These are phyloP conservation scores for Artemia sinica DNA, from an alignment of 2,888 invertebrate species.

Conservation along the genomic window DNA sequence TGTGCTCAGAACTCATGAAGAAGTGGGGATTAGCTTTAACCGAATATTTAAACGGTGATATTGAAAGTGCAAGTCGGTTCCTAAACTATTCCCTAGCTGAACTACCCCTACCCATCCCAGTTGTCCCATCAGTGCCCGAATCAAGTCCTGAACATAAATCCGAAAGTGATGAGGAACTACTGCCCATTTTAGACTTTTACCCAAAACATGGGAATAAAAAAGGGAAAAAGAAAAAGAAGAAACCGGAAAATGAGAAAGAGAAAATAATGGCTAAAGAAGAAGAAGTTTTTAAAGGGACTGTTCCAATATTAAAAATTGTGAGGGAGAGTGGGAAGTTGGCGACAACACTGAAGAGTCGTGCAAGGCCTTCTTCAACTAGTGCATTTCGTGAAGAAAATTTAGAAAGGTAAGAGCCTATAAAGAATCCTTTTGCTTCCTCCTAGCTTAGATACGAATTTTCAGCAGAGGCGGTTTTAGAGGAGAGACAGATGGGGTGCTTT, in stretches of 20 bases:
- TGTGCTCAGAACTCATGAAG: slow-evolving; percentile 5
- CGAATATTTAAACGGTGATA: neutral
- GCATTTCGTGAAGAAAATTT: too few species aligned
- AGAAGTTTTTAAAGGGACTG: neutral
- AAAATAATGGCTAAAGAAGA: neutral
- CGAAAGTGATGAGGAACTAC: neutral
- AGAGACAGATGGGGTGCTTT: too few species aligned
- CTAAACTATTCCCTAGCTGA: neutral
- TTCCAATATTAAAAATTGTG: slow-evolving; percentile 1
- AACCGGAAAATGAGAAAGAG: neutral
- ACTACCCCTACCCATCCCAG: neutral
- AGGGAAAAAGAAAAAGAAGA: slow-evolving; percentile 3
- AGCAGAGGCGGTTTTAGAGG: too few species aligned
- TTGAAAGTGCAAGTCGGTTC: neutral
- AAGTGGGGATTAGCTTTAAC: slow-evolving; percentile 4
- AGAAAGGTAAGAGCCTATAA: too few species aligned
- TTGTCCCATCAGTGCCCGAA: neutral
- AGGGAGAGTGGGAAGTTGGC: neutral
- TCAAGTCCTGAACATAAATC: neutral
- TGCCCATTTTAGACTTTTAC: slow-evolving; percentile 2
- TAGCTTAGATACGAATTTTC: too few species aligned
- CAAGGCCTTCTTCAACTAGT: too few species aligned
- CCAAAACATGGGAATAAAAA: slow-evolving; percentile 1
- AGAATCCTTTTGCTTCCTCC: too few species aligned
- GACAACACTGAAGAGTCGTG: neutral